A percentile compares a stretch with the other conserved stretches of the same genome.
Evolutionary conservation across 2,113 vertebrate species (phyloP).

Genomic region (Halichoerus grypus): DNA sequence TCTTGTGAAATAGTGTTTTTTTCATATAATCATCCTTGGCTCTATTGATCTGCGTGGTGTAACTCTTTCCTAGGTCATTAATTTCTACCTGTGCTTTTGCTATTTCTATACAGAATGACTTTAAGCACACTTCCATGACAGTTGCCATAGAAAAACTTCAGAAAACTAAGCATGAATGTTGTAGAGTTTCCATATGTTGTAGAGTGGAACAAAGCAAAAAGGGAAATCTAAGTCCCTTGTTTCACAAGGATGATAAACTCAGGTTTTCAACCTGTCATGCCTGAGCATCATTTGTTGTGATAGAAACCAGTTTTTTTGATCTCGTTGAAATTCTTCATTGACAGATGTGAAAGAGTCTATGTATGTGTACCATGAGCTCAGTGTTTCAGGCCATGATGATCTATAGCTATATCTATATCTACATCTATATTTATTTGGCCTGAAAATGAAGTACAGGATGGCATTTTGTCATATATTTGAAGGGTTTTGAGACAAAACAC

Average conservation of each 20-base stretch:
- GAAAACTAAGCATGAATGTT: neutral
- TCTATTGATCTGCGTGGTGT: neutral
- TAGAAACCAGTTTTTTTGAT: neutral
- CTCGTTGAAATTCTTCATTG: neutral
- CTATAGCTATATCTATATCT: too few species aligned
- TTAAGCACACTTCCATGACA: neutral
- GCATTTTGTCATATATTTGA: neutral
- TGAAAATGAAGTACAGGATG: neutral
- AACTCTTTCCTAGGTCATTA: neutral
- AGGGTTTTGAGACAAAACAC: neutral
- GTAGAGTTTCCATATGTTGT: neutral
- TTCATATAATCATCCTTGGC: neutral
- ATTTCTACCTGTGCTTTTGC: neutral
- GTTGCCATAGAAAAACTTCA: neutral
- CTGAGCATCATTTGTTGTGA: neutral
- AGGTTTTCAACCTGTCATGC: neutral
- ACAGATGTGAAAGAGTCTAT: neutral
- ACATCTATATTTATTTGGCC: too few species aligned
- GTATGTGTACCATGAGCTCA: neutral
- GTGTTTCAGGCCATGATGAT: neutral
- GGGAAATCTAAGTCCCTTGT: neutral
- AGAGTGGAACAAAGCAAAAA: neutral
- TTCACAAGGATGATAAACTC: neutral
- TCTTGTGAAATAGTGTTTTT: neutral
- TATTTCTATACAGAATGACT: neutral